Conservation (phyloP, 2,797 vertebrate genomes). For the Acomys russatus region DNA sequence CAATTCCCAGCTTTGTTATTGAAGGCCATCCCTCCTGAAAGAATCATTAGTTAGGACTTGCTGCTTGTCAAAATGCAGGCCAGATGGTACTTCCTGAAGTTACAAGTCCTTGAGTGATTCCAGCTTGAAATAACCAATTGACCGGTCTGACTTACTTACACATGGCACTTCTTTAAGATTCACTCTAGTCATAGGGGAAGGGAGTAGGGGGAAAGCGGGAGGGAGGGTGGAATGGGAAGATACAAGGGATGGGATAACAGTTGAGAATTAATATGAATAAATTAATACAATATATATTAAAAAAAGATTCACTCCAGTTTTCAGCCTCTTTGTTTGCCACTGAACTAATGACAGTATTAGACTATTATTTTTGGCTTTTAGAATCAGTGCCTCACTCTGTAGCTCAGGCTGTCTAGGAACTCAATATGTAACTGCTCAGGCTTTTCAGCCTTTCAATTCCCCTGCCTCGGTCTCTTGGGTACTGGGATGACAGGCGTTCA, state of each 20-base stretch:
- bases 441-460: not conserved
- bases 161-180: not conserved
- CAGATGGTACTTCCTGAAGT: not conserved
- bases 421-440: not conserved
- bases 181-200: not conserved
- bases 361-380: not conserved
- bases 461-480: not conserved
- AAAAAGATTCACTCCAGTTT: constrained; percentile 4
- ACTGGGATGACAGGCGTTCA: not conserved
- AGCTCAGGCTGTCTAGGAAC: not conserved
- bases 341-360: not conserved
- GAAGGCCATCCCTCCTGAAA: not conserved
- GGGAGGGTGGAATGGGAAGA: no score
- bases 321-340: not conserved
- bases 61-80: not conserved
- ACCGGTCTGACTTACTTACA: not conserved
- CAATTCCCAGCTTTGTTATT: not conserved
- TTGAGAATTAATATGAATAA: no score
- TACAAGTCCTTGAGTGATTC: not conserved
- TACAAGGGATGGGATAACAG: no score
- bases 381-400: not conserved
- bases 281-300: no score
- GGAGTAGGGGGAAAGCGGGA: no score
- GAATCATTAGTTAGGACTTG: not conserved
- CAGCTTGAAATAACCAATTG: not conserved